Base-by-base conservation (phyloP, 37 sponge, comb jelly and placozoan genomes). In the Agelas oroides region DNA sequence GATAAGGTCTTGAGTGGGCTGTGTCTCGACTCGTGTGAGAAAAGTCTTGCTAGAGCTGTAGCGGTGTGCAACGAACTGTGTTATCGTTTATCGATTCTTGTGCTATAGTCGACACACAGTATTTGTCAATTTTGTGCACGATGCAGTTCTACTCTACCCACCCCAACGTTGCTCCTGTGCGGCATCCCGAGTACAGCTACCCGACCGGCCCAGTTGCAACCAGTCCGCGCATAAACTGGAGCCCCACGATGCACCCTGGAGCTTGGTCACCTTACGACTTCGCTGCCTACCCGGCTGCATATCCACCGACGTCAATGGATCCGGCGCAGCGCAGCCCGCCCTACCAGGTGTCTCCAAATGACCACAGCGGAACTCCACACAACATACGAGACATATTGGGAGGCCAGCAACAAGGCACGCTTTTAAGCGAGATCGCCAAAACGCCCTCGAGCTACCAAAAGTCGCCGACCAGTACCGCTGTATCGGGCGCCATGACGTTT, bases 341-440 rank as follows among this genome's bases (percentile, higher is more conserved):
- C 33, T 80, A 81, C 67, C 84, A 88, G 0, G 55, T 74, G 12
- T 81, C 86, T 41, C 68, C 86, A 5, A 58, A 46, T 12, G 72
- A 55, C 17, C 19, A 65, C 3, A 54, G 32, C 27, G 79, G 65
- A 20, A 92, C 92, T 14, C 82, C 84, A 16, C 89, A 92, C 73
- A 84, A 88, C 33, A 92, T 92, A 19, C 64, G 84, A 18, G 93
- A 92, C 41, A 92, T 92, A 21, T 78, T 92, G 52, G 89, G 89
- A 18, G 84, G 53, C 14, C 88, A 87, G 53, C 84, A 76, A 12
- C 63, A 36, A 1, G 80, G 36, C 16, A 80, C 84, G 25, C 86
- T 88, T 11, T 66, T 54, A 6, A 84, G 89, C 53, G 93, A 88
- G 79, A 53, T 84, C n/a, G 93, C 93, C 62, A 92, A 88, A 56